Base-by-base conservation (phyloP, 1,140 invertebrate genomes). In the Archivesica marissinica region DNA sequence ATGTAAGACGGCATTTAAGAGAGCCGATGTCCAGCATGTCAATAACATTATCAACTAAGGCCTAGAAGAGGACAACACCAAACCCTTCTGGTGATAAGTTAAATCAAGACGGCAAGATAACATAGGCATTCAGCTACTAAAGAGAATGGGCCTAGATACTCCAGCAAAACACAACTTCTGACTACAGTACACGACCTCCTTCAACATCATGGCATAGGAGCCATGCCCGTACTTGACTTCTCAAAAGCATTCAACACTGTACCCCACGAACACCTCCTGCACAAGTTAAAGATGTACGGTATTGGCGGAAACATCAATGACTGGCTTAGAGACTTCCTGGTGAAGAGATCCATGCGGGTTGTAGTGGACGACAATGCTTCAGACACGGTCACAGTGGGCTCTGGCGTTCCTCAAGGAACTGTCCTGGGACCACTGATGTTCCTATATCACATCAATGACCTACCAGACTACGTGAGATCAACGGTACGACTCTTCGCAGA, bases 221-320 rank as follows among this genome's bases (percentile, higher is more conserved):
- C 39, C 78, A 78, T 74, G 30, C 52, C 70, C 4, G 85, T 87
- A n/a, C 56, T 87, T n/a, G 80, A 90, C 54, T 84, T 87, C 78
- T 47, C 39, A n/a, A 70, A 70, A 20, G 41, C 66, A 2, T 70
- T 70, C 54, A 50, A 38, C 52, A 59, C 80, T 23, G 84, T 88
- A 0, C 84, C 86, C 13, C 86, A 87, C n/a, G 2, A 75, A 15
- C 87, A 83, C 39, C 75, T 89, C 0, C 66, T 89, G 0, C 30
- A 79, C 39, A 89, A 89, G 75, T 44, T 88, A 44, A 20, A 78
- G 28, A 38, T 76, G 17, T 88, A 88, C n/a, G 64, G 85, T 15
- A 76, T 88, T 13, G 4, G 28, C 39, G 85, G 85, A 1, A 35
- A 47, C 9, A 50, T 87, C 25, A 61, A 82, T 33, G 13, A 28